These are phyloP conservation scores for Aphidius colemani DNA, from an alignment of 2,888 invertebrate genomes.

Conservation along the genomic window DNA sequence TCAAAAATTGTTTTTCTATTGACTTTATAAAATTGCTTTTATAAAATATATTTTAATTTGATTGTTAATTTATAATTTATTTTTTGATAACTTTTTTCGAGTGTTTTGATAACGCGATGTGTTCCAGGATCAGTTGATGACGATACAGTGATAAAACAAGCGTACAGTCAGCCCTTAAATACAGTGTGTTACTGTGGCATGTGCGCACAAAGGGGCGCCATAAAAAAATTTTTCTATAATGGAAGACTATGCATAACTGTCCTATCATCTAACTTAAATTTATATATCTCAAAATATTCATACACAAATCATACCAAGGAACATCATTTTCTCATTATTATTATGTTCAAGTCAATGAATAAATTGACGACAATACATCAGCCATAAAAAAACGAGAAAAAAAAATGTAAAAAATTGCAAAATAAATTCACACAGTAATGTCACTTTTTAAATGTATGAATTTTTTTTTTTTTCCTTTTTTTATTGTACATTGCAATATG, in stretches of 20 bases:
- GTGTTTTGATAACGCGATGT: constrained; percentile 27
- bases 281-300: constrained; percentile 17
- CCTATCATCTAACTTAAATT: constrained; percentile 36
- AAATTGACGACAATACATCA: too few relatives aligned
- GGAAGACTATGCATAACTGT: constrained; percentile 30
- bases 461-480: too few relatives aligned
- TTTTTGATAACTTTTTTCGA: too few relatives aligned
- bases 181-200: constrained; percentile 48
- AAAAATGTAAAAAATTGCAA: too few relatives aligned
- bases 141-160: constrained; percentile 51
- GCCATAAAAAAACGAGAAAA: too few relatives aligned
- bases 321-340: too few relatives aligned
- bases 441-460: too few relatives aligned
- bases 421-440: too few relatives aligned
- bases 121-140: constrained; percentile 40
- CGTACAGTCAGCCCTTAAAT: constrained; percentile 54
- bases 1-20: background rate
- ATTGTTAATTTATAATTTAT: too few relatives aligned
- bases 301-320: too few relatives aligned
- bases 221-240: constrained; percentile 23
- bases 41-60: background rate
- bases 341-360: too few relatives aligned
- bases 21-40: background rate
- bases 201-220: constrained; percentile 50
- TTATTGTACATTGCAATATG: too few relatives aligned